These are phyloP conservation scores for Drosophila serrata DNA, from an alignment of 1,140 invertebrate genomes.

Conservation along the genomic window DNA sequence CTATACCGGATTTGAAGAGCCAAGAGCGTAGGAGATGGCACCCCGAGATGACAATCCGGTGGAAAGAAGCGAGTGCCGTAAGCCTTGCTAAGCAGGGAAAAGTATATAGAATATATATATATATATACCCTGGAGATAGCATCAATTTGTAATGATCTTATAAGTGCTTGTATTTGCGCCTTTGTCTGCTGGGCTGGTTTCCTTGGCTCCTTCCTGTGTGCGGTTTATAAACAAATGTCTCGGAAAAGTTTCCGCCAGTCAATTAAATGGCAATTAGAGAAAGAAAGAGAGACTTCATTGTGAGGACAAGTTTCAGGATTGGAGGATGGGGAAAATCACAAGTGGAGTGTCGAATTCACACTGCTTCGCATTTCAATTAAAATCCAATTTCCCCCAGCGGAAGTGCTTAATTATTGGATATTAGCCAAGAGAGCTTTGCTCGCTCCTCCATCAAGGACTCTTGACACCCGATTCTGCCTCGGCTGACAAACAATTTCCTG, in stretches of 20 bases:
- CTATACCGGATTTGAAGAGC: constrained; percentile 73
- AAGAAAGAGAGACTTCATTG: constrained; percentile 22
- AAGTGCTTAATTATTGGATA: constrained; percentile 57
- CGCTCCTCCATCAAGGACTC: constrained; percentile 40
- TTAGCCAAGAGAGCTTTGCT: constrained; percentile 44
- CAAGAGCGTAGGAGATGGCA: constrained; percentile 63
- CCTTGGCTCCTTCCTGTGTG: constrained; percentile 29
- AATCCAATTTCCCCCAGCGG: constrained; percentile 57
- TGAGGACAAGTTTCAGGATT: constrained; percentile 7
- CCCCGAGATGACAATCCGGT: constrained; percentile 43
- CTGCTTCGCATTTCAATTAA: constrained; percentile 57
- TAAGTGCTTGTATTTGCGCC: constrained; percentile 78
- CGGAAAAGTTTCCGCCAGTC: constrained; percentile 62
- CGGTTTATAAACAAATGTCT: constrained; percentile 70
- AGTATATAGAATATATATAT: constrained; percentile 6
- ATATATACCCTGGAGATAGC: constrained; percentile 43
- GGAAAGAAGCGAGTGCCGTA: constrained; percentile 51
- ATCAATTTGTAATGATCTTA: constrained; percentile 82
- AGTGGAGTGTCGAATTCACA: constrained; percentile 41
- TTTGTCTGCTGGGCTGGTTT: constrained; percentile 42
- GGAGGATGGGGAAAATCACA: neutral
- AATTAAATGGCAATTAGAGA: constrained; percentile 75
- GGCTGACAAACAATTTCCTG: constrained; percentile 52
- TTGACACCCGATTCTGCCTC: constrained; percentile 39
- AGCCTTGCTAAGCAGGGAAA: constrained; percentile 43